These are phyloP conservation scores for Ascaphus truei DNA, from an alignment of 2,113 vertebrate genomes.

Conservation along the genomic window DNA sequence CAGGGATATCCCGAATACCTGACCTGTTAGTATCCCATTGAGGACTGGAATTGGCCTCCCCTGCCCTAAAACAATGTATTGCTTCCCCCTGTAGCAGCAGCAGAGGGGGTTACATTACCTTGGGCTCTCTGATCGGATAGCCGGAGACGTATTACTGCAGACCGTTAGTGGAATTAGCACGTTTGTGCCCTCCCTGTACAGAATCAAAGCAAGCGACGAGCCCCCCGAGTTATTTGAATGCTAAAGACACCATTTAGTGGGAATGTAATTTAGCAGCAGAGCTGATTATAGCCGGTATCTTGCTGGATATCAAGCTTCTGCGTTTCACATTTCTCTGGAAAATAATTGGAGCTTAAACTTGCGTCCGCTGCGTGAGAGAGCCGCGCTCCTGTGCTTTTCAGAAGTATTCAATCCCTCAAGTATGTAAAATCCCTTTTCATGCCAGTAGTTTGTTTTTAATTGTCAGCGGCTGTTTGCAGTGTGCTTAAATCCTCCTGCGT, in stretches of 20 bases:
- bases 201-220: not conserved
- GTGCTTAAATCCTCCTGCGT: not conserved
- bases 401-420: not conserved
- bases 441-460: not conserved
- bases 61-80: too few relatives aligned
- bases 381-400: not conserved
- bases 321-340: not conserved
- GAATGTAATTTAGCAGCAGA: not conserved
- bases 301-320: not conserved
- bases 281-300: conserved; percentile 14
- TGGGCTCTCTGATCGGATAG: too few relatives aligned
- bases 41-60: too few relatives aligned
- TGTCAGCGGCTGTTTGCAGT: not conserved
- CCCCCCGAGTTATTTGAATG: not conserved
- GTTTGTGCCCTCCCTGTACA: too few relatives aligned
- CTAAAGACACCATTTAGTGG: not conserved
- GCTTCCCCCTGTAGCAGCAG: too few relatives aligned
- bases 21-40: too few relatives aligned
- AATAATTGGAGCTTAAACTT: conserved; percentile 20
- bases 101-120: too few relatives aligned
- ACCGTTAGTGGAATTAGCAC: too few relatives aligned
- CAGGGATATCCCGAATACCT: too few relatives aligned
- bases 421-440: not conserved
- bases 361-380: conserved; percentile 2
- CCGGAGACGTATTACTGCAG: too few relatives aligned